Percentiles rank a stretch among this genome's conserved stretches.
These are phyloP conservation scores for Iphiclides podalirius DNA, from an alignment of 2,888 invertebrate genomes.

Conservation along the genomic window DNA sequence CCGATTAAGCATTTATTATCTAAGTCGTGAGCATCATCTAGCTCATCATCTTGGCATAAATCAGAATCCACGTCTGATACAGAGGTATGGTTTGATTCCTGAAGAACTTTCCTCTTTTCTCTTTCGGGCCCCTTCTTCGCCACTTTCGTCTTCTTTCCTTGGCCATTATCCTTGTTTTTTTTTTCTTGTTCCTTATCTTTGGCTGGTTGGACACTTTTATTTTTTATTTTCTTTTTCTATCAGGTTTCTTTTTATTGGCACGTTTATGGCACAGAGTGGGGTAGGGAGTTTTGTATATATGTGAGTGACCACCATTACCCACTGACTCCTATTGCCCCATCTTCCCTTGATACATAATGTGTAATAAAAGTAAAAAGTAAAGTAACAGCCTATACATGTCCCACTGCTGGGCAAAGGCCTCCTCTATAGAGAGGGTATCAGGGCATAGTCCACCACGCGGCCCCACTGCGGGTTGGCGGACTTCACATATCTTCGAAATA, in stretches of 20 bases:
- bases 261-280: too few relatives aligned
- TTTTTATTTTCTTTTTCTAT: conserved; percentile 30
- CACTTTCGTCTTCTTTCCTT: conserved; percentile 25
- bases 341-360: too few relatives aligned
- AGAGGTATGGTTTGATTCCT: background rate
- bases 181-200: conserved; percentile 23
- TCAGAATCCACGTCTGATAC: conserved; percentile 5
- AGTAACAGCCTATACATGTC: too few relatives aligned
- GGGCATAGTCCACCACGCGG: too few relatives aligned
- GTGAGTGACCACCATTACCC: too few relatives aligned
- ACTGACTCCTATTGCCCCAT: too few relatives aligned
- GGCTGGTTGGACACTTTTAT: background rate
- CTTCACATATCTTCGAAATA: too few relatives aligned
- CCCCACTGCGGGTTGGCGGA: too few relatives aligned
- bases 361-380: too few relatives aligned
- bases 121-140: conserved; percentile 1
- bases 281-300: too few relatives aligned
- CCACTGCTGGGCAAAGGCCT: too few relatives aligned
- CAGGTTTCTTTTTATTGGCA: conserved; percentile 28
- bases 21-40: background rate
- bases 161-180: conserved; percentile 25
- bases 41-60: conserved; percentile 7
- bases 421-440: too few relatives aligned
- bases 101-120: background rate
- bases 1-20: conserved; percentile 8